Conservation (phyloP, 2,888 invertebrate genomes). For the Argyresthia albistria region DNA sequence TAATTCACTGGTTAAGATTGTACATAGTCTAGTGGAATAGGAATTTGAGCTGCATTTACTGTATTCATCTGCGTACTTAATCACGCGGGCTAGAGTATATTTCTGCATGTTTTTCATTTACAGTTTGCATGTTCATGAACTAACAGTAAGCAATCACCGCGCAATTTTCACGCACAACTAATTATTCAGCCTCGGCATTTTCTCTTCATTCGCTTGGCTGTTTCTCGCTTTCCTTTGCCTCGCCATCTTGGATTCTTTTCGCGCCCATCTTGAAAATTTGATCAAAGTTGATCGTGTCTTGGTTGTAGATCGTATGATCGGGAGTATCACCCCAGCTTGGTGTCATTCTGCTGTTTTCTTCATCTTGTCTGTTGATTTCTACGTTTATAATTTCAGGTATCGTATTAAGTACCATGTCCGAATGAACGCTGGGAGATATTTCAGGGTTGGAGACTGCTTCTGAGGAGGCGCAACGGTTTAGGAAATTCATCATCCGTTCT, state of each 20-base stretch:
- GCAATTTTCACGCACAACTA: neutral
- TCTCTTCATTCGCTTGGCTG: neutral
- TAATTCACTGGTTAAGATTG: too few relatives aligned
- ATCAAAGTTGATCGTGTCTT: conserved; percentile 57
- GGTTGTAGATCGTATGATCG: conserved; percentile 57
- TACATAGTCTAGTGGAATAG: too few relatives aligned
- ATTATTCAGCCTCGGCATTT: neutral
- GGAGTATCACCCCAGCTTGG: conserved; percentile 59
- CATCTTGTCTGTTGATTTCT: conserved; percentile 16
- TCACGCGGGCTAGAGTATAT: too few relatives aligned
- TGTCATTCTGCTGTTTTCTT: conserved; percentile 24
- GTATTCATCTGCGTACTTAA: too few relatives aligned
- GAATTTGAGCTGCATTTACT: too few relatives aligned
- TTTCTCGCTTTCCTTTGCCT: conserved; percentile 16
- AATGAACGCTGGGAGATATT: conserved; percentile 39
- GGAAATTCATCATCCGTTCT: conserved; percentile 57
- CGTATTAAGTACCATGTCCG: conserved; percentile 38
- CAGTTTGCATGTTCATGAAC: too few relatives aligned
- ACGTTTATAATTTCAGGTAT: conserved; percentile 35
- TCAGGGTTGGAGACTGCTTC: conserved; percentile 49
- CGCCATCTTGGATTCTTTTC: conserved; percentile 22
- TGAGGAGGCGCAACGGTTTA: conserved; percentile 49
- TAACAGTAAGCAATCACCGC: neutral
- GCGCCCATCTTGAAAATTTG: conserved; percentile 45
- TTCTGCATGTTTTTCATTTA: too few relatives aligned